Conservation (phyloP, 2,888 invertebrate species). For the Hirtodrosophila duncani region DNA sequence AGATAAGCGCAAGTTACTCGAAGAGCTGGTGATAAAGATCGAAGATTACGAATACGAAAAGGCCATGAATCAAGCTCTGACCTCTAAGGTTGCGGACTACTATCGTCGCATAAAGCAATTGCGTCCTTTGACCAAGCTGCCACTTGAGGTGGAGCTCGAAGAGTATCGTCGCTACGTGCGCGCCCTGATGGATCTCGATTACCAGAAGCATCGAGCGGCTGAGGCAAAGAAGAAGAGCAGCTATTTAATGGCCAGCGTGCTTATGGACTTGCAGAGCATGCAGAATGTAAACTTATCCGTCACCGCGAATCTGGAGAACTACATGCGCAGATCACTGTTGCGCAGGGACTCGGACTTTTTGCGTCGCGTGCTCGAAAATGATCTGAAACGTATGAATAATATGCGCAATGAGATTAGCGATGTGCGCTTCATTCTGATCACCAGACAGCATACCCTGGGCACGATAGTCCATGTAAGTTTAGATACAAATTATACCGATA, state of each 20-base stretch:
- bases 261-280: constrained; percentile 9
- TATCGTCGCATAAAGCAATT: constrained; percentile 25
- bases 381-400: constrained; percentile 27
- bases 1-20: constrained; percentile 23
- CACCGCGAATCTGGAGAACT: constrained; percentile 1
- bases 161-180: constrained; percentile 20
- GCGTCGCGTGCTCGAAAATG: constrained; percentile 22
- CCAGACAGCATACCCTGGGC: constrained; percentile 31
- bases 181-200: constrained; percentile 11
- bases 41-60: not conserved
- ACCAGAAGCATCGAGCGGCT: not conserved
- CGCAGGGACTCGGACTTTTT: constrained; percentile 29
- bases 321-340: constrained; percentile 2
- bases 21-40: not conserved
- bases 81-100: constrained; percentile 28
- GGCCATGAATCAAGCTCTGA: constrained; percentile 5
- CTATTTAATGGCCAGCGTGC: constrained; percentile 6
- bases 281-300: not conserved
- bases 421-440: constrained; percentile 25
- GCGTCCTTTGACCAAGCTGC: constrained; percentile 9
- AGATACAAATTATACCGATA: too few species aligned
- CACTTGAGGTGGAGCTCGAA: accelerated
- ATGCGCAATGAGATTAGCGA: constrained; percentile 42
- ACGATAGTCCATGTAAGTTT: constrained; percentile 33
- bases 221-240: constrained; percentile 6